These are phyloP conservation scores for Sphecodes monilicornis DNA, from an alignment of 2,888 invertebrate genomes.

Conservation along the genomic window DNA sequence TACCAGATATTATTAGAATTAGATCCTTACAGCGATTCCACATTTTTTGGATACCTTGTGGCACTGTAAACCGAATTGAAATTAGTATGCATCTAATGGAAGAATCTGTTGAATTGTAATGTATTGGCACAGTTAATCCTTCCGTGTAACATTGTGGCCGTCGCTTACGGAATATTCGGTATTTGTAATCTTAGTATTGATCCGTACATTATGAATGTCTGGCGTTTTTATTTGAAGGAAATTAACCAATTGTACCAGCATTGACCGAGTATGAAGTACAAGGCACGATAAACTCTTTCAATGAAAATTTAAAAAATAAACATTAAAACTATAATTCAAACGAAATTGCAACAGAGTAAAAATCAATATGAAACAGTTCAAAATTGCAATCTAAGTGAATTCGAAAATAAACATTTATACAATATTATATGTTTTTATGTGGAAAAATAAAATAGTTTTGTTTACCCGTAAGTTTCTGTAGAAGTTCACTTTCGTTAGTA, in stretches of 20 bases:
- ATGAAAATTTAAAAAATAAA: neutral
- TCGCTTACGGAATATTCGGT: conserved; percentile 3
- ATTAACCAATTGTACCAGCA: neutral
- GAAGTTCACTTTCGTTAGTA: neutral
- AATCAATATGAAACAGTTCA: neutral
- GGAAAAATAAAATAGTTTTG: too few species aligned
- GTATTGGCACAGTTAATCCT: neutral
- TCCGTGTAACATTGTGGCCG: conserved; percentile 6
- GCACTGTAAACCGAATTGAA: neutral
- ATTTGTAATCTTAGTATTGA: conserved; percentile 1
- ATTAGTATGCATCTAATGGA: neutral
- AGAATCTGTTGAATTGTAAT: neutral
- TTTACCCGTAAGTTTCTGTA: too few species aligned
- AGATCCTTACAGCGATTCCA: neutral
- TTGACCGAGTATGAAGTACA: neutral
- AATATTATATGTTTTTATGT: neutral
- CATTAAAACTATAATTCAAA: neutral
- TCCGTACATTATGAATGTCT: conserved; percentile 4
- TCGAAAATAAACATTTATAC: neutral
- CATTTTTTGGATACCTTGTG: neutral
- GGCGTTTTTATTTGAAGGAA: conserved; percentile 5
- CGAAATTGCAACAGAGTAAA: neutral
- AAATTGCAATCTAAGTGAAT: neutral
- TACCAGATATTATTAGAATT: neutral
- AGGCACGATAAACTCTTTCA: neutral